Base-by-base conservation (phyloP, 1,140 invertebrate genomes). In the Gryllus bimaculatus region DNA sequence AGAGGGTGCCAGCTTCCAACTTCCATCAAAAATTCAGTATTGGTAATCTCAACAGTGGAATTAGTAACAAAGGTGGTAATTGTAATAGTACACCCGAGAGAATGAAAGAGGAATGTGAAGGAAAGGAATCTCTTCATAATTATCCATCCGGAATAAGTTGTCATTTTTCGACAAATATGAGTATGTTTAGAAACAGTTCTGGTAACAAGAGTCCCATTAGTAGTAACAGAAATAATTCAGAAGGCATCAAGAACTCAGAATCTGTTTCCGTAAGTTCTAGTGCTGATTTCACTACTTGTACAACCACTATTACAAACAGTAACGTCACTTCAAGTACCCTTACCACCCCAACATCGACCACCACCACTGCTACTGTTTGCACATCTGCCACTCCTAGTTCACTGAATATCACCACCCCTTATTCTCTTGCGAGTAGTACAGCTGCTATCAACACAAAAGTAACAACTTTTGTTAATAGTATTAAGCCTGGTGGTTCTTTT, bases 1-100 rank as follows among this genome's bases (percentile, higher is more conserved):
- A 87, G 48, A 84, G 86, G 79, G 85, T 87, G 81, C 86, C 86
- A 47, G 76, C 80, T 20, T 75, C 75, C 47, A 76, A 48, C 18
- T 49, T 47, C n/a, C 73, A 80, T 21, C 54, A 78, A 10, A 78
- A 78, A 39, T 20, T n/a, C 54, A 21, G n/a, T 73, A 49, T 21
- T 66, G 21, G n/a, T 10, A 39, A 20, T 78, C 21, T 7, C 66
- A 78, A 39, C 15, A 26, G 20, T 74, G 47, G n/a, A 21, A 48
- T 12, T 49, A 47, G 8, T 73, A 78, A 66, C n/a, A 74, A 12
- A 47, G 26, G 18, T 66, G 12, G 18, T 21, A 78, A 15, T 74
- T 8, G 20, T 78, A 8, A 47, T 49, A 47, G 49, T 8, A n/a
- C 73, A 73, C 7, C 26, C 54, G 54, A 78, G 15, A n/a, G 54